Conservation (phyloP, 2,888 invertebrate species). For the Meghimatium bilineatum region DNA sequence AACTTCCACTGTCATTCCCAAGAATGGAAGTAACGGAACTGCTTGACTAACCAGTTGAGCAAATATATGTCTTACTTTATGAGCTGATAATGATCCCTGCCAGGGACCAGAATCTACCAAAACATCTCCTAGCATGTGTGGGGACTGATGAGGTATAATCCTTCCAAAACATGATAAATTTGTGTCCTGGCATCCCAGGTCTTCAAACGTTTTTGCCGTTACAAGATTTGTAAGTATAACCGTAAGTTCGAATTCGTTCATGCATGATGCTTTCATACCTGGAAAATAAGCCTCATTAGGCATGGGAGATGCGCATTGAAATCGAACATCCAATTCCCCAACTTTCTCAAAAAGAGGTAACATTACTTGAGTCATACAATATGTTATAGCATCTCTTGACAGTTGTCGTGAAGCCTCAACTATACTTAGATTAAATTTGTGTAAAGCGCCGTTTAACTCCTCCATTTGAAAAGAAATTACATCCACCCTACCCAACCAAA, state of each 20-base stretch:
- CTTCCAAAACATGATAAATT: slow-evolving; percentile 49
- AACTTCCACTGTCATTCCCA: slow-evolving; percentile 38
- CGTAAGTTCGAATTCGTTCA: slow-evolving; percentile 52
- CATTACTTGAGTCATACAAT: slow-evolving; percentile 53
- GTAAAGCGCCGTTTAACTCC: slow-evolving; percentile 49
- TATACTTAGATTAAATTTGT: slow-evolving; percentile 49
- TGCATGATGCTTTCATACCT: slow-evolving; percentile 51
- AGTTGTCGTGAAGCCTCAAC: slow-evolving; percentile 51
- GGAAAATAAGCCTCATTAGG: slow-evolving; percentile 52
- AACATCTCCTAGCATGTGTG: slow-evolving; percentile 43
- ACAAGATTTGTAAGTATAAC: slow-evolving; percentile 51
- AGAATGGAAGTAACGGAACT: slow-evolving; percentile 29
- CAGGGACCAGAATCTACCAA: slow-evolving; percentile 39
- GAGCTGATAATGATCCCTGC: slow-evolving; percentile 41
- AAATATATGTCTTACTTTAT: slow-evolving; percentile 39
- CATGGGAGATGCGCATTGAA: slow-evolving; percentile 50
- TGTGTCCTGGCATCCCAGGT: slow-evolving; percentile 43
- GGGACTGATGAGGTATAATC: slow-evolving; percentile 44
- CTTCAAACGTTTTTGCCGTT: slow-evolving; percentile 46
- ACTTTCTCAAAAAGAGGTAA: slow-evolving; percentile 47
- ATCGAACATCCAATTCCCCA: slow-evolving; percentile 48
- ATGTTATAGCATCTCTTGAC: slow-evolving; percentile 50
- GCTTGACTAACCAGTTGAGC: slow-evolving; percentile 44
- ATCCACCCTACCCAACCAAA: neutral
- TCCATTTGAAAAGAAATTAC: slow-evolving; percentile 38